These are phyloP conservation scores for Diabrotica undecimpunctata DNA, from an alignment of 1,140 invertebrate genomes.

Conservation along the genomic window DNA sequence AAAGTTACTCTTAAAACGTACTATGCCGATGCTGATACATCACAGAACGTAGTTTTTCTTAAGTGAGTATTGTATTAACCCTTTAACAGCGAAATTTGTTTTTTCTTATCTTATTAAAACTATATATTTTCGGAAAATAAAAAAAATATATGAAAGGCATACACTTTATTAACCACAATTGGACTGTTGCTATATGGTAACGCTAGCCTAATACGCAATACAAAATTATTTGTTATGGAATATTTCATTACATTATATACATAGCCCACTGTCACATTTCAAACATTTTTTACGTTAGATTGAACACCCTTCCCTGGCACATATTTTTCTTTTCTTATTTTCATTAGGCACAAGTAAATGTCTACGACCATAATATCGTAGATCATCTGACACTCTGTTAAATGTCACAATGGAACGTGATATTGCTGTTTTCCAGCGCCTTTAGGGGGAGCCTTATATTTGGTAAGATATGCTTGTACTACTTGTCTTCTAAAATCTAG, in stretches of 20 bases:
- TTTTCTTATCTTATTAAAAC: background rate
- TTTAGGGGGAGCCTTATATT: background rate
- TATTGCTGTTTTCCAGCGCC: background rate
- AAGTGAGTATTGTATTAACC: background rate
- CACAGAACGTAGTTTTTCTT: too few species aligned
- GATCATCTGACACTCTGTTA: background rate
- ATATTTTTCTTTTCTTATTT: background rate
- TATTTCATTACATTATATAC: background rate
- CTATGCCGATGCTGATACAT: too few species aligned
- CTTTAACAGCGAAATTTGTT: background rate
- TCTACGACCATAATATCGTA: background rate
- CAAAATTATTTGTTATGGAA: background rate
- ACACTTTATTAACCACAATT: too few species aligned
- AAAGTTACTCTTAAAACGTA: too few species aligned
- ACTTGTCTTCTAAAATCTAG: too few species aligned
- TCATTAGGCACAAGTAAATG: background rate
- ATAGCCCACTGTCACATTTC: background rate
- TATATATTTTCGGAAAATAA: background rate
- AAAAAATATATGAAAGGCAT: too few species aligned
- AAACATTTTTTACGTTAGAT: background rate
- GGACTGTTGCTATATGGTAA: background rate
- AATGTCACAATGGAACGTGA: background rate
- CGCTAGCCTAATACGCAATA: background rate
- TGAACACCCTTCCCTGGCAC: background rate
- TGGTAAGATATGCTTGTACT: too few species aligned